These are phyloP conservation scores for Latrodectus hesperus DNA, from an alignment of 2,888 invertebrate species.

Conservation along the genomic window DNA sequence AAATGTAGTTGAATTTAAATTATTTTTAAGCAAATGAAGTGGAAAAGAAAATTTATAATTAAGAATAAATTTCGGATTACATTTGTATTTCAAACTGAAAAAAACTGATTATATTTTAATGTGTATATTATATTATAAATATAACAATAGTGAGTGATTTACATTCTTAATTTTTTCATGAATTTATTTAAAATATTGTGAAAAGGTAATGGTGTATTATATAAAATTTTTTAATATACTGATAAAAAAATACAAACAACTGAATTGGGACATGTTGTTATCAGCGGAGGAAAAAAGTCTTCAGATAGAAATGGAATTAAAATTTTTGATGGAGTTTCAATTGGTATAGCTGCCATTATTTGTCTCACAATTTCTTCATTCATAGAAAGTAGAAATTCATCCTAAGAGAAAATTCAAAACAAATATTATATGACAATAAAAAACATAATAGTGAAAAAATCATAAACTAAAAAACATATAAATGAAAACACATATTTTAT, in stretches of 20 bases:
- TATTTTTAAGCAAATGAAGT: no score
- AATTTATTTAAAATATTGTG: no score
- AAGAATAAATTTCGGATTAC: no score
- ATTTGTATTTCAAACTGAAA: no score
- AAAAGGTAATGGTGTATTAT: no score
- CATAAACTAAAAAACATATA: neutral
- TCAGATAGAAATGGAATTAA: slow-evolving; percentile 36
- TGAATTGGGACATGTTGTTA: slow-evolving; percentile 10
- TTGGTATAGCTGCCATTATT: slow-evolving; percentile 21
- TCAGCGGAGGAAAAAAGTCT: slow-evolving; percentile 37
- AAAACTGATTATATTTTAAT: no score
- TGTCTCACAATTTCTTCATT: slow-evolving; percentile 5
- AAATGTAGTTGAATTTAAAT: no score
- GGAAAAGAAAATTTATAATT: no score
- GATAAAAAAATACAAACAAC: slow-evolving; percentile 30
- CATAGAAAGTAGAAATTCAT: slow-evolving; percentile 16
- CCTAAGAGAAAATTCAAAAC: slow-evolving; percentile 14
- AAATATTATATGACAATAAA: neutral
- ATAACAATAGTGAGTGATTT: no score
- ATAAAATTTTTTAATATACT: neutral
- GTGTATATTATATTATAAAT: no score
- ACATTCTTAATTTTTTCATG: no score
- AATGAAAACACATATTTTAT: neutral
- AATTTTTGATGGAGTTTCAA: slow-evolving; percentile 11
- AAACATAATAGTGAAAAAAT: neutral